Evolutionary conservation across 2,797 vertebrate species (phyloP).

Genomic region (Argyrosomus regius): DNA sequence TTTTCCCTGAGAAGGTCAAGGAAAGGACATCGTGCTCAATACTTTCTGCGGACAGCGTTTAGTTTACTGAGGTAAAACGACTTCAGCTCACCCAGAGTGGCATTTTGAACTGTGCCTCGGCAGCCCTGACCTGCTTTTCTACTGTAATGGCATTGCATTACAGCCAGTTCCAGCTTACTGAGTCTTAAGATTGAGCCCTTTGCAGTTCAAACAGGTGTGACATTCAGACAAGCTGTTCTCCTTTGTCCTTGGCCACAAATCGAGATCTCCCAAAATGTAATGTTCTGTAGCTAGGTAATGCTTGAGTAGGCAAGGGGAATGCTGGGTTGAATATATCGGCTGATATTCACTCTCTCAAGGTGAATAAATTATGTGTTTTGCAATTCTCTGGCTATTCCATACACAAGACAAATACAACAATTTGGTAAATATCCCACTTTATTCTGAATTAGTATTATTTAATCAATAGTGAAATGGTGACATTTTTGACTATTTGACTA

Average conservation of each 20-base stretch:
- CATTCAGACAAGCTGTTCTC: conserved; percentile 78
- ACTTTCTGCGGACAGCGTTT: conserved; percentile 49
- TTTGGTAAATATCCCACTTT: background rate
- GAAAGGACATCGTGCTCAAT: conserved; percentile 54
- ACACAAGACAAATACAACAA: background rate
- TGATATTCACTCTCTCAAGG: conserved; percentile 51
- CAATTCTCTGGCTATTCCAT: conserved; percentile 2
- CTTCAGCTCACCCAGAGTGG: conserved; percentile 45
- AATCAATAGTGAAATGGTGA: background rate
- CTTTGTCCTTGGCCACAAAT: conserved; percentile 80
- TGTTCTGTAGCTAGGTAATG: conserved; percentile 56
- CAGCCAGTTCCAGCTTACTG: conserved; percentile 84
- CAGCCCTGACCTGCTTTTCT: conserved; percentile 75
- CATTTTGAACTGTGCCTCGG: conserved; percentile 72
- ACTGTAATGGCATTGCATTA: conserved; percentile 81
- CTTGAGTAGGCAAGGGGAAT: conserved; percentile 46
- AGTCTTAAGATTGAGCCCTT: conserved; percentile 84
- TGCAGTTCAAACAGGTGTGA: conserved; percentile 81
- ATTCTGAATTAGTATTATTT: background rate
- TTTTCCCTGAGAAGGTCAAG: conserved; percentile 53
- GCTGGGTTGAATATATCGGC: conserved; percentile 41
- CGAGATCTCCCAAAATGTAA: conserved; percentile 66
- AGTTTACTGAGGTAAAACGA: conserved; percentile 59
- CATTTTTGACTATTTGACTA: background rate
- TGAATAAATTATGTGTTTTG: conserved; percentile 48